phyloP scores from a whole-genome alignment of 2,113 vertebrate species.

The Eretmodus cyanostictus region DNA sequence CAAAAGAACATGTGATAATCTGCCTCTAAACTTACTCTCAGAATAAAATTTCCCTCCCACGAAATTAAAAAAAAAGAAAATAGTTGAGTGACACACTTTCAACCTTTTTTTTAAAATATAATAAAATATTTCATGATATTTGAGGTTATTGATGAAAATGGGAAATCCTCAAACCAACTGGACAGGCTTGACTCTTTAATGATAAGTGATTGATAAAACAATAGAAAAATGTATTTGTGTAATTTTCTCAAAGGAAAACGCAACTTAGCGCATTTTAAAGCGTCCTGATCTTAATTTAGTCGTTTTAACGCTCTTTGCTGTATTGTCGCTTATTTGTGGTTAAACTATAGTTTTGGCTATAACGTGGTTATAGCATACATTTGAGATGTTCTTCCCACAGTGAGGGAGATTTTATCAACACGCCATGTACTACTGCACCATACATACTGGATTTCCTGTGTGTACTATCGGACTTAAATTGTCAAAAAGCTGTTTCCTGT shows the following conservation, averaged over 20 bases:
- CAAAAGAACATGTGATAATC: background rate
- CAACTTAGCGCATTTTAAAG: background rate
- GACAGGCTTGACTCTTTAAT: background rate
- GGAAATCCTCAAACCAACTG: background rate
- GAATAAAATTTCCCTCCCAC: too few relatives aligned
- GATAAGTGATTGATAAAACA: background rate
- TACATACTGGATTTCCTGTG: background rate
- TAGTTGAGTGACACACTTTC: background rate
- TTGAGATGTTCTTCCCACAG: background rate
- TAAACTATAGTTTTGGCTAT: background rate
- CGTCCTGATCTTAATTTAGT: background rate
- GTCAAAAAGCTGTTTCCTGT: background rate
- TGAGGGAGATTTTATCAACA: background rate
- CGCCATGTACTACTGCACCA: background rate
- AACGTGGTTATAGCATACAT: background rate
- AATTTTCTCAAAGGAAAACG: background rate
- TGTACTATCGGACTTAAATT: background rate
- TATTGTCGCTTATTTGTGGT: background rate
- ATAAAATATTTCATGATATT: background rate
- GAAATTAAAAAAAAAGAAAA: background rate
- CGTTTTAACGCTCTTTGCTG: background rate
- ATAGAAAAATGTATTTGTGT: background rate
- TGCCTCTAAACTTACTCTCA: background rate
- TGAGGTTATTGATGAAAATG: background rate
- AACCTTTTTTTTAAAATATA: rapidly evolving